Conservation (phyloP, 2,888 invertebrate genomes). For the Cetonia aurata region DNA sequence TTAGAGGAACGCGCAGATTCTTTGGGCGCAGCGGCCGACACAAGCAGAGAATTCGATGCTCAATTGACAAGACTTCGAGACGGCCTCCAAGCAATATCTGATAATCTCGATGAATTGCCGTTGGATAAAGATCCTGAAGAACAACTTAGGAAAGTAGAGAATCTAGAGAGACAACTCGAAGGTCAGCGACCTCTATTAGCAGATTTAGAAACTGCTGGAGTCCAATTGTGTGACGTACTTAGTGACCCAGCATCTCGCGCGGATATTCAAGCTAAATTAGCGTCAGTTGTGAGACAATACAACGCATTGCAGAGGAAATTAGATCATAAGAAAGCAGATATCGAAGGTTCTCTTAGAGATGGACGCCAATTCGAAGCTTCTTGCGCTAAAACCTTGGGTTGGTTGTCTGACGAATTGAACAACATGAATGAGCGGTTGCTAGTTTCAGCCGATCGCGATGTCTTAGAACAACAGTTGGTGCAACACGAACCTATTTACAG, state of each 20-base stretch:
- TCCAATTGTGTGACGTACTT: constrained; percentile 85
- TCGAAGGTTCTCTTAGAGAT: constrained; percentile 80
- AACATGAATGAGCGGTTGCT: constrained; percentile 81
- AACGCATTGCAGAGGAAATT: constrained; percentile 90
- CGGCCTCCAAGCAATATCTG: constrained; percentile 89
- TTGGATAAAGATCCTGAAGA: constrained; percentile 88
- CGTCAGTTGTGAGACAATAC: constrained; percentile 88
- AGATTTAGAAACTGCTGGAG: constrained; percentile 92
- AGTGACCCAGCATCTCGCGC: constrained; percentile 91
- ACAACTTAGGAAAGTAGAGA: constrained; percentile 88
- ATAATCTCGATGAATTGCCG: constrained; percentile 86
- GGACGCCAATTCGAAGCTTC: constrained; percentile 91
- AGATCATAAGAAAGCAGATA: constrained; percentile 90
- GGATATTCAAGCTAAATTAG: constrained; percentile 90
- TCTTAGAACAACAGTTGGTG: constrained; percentile 88
- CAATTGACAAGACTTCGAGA: constrained; percentile 85
- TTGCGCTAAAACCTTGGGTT: constrained; percentile 89
- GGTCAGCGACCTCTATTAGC: constrained; percentile 89
- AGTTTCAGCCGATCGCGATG: constrained; percentile 88
- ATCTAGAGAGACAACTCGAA: constrained; percentile 88
- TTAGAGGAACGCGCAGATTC: constrained; percentile 91
- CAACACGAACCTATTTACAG: constrained; percentile 91
- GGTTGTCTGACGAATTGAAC: constrained; percentile 86
- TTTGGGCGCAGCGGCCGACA: constrained; percentile 91
- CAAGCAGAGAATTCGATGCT: constrained; percentile 93